Base-by-base conservation (phyloP, 2,797 vertebrate genomes). In the Clarias platycephalus region DNA sequence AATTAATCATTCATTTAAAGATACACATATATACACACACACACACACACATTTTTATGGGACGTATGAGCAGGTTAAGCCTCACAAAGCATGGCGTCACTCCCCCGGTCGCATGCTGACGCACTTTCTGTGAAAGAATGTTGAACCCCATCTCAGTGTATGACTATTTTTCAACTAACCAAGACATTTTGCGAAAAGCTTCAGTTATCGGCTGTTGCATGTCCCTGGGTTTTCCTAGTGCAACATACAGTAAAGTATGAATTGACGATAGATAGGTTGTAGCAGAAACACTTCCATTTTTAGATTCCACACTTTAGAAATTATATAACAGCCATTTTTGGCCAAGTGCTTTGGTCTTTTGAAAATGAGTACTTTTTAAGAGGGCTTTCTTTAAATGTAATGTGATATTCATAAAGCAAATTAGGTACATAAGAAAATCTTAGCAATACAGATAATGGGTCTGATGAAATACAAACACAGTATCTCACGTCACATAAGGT, bases 21-120 rank as follows among this genome's bases (percentile, higher is more conserved):
- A 63, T 18, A 40, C 22, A n/a, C 60, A 81, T 49, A 72, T 20
- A 79, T 60, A 44, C 75, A 80, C 44, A 40, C 68, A 72, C 26
- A 37, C 5, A 12, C 28, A 37, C 15, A n/a, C 28, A 40, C 22
- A n/a, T 49, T 26, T 64, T 57, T 67, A 76, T 37, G 28, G 40
- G n/a, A 57, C 15, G 49, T 24, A 63, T 79, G 37, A 79, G 57
- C 34, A 79, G 64, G 34, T 64, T 63, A 63, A 80, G 60, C 24
- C 77, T 31, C 0, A 2, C 44, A 63, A 63, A 62, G 24, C 15
- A 44, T 28, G 24, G 8, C 60, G 75, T n/a, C 44, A 55, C 80
- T 84, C 44, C 80, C 68, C 44, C 7, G 20, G 80, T 58, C 53
- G 60, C 37, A 31, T 67, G 81, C 70, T 87, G 82, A 87, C 37